Conservation (phyloP, 2,888 invertebrate species). For the Acronicta alni region DNA sequence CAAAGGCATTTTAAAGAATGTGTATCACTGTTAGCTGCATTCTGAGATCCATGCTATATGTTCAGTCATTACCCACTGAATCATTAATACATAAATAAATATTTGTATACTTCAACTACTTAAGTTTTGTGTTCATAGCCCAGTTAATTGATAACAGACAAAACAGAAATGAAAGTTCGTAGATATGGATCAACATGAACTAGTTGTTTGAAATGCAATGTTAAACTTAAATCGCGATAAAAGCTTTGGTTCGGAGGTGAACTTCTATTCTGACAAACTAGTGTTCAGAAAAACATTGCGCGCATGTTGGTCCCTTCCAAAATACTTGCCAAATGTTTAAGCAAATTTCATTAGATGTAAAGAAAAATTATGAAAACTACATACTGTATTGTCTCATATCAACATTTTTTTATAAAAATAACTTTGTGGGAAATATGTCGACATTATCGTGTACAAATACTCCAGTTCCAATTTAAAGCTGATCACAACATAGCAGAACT, state of each 20-base stretch:
- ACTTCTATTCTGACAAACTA: constrained; percentile 67
- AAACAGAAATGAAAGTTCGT: constrained; percentile 67
- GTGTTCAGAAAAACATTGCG: constrained; percentile 66
- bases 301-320: constrained; percentile 87
- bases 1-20: constrained; percentile 67
- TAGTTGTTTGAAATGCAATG: constrained; percentile 77
- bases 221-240: constrained; percentile 67
- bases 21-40: constrained; percentile 83
- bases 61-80: constrained; percentile 86
- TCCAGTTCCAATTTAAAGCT: constrained; percentile 87
- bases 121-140: constrained; percentile 83
- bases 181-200: constrained; percentile 73
- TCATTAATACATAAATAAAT: constrained; percentile 81
- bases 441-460: constrained; percentile 84
- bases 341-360: constrained; percentile 70
- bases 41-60: constrained; percentile 88
- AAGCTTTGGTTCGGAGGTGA: constrained; percentile 61
- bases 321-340: constrained; percentile 78
- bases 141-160: constrained; percentile 74
- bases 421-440: constrained; percentile 83
- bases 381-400: constrained; percentile 86
- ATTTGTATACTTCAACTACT: constrained; percentile 77
- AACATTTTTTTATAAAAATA: constrained; percentile 87
- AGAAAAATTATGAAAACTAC: constrained; percentile 77
- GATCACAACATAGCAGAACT: constrained; percentile 88